Evolutionary conservation across 2,888 invertebrate species (phyloP).

Genomic region (Temnothorax rugatulus): DNA sequence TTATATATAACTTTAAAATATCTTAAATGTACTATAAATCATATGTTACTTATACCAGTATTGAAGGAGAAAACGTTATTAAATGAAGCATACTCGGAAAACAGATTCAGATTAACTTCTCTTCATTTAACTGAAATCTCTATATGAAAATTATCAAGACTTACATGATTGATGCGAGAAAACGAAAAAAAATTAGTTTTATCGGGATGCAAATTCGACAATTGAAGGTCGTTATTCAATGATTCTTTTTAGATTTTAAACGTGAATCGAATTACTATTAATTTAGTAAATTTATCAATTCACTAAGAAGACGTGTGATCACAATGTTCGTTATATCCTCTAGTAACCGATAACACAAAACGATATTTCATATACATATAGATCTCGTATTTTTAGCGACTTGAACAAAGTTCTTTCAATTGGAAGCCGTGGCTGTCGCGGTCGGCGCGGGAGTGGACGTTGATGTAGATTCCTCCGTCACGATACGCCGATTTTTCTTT

Average conservation of each 20-base stretch:
- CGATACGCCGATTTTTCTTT: conserved; percentile 94
- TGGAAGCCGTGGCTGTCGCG: conserved; percentile 81
- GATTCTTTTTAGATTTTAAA: conserved; percentile 9
- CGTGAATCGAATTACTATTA: conserved; percentile 16
- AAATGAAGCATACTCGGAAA: background rate
- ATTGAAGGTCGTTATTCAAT: background rate
- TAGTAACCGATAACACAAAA: conserved; percentile 10
- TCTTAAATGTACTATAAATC: background rate
- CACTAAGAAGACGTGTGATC: conserved; percentile 49
- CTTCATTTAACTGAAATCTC: background rate
- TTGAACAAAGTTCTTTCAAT: conserved; percentile 70
- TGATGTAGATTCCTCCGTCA: conserved; percentile 83
- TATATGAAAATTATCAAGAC: background rate
- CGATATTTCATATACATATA: conserved; percentile 7
- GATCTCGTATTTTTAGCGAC: conserved; percentile 35
- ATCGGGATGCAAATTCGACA: background rate
- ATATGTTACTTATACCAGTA: background rate
- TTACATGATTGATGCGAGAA: background rate
- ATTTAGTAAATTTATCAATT: conserved; percentile 44
- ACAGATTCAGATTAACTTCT: background rate
- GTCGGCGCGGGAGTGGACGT: conserved; percentile 75
- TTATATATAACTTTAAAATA: background rate
- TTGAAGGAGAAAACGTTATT: background rate
- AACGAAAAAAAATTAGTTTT: background rate
- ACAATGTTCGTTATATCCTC: conserved; percentile 43